Evolutionary conservation across 2,888 invertebrate genomes (phyloP).

Genomic region (Caenorhabditis parvicauda): DNA sequence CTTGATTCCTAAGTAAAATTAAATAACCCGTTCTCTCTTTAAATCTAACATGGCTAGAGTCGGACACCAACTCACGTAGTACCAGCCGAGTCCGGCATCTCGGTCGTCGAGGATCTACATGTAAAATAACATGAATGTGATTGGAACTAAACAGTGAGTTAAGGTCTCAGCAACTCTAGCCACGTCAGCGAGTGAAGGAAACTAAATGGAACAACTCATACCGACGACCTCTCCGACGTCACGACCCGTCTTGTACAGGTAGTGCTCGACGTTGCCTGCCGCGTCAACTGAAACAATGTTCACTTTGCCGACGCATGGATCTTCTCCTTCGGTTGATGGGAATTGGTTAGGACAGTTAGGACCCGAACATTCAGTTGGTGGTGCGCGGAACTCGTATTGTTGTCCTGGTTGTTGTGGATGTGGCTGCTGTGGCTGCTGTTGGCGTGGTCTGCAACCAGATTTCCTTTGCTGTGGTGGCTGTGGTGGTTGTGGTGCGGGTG

Average conservation of each 20-base stretch:
- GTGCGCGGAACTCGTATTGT: constrained; percentile 21
- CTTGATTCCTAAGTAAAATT: too few relatives aligned
- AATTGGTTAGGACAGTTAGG: constrained; percentile 6
- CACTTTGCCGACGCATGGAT: constrained; percentile 33
- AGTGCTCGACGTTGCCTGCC: constrained; percentile 30
- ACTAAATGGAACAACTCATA: constrained; percentile 14
- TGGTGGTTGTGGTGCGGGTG: not conserved
- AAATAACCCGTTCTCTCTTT: too few relatives aligned
- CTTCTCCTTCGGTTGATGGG: constrained; percentile 10
- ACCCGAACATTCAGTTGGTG: constrained; percentile 20
- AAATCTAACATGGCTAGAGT: too few relatives aligned
- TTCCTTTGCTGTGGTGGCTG: constrained; percentile 2
- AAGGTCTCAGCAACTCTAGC: too few relatives aligned
- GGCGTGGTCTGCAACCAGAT: too few relatives aligned
- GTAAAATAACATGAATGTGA: too few relatives aligned
- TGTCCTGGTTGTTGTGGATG: constrained; percentile 3
- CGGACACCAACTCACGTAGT: too few relatives aligned
- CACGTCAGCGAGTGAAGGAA: not conserved
- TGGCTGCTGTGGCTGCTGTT: not conserved
- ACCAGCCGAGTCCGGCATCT: too few relatives aligned
- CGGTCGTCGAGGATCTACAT: too few relatives aligned
- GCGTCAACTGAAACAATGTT: constrained; percentile 41
- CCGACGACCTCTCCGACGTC: constrained; percentile 33
- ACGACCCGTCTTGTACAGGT: constrained; percentile 34
- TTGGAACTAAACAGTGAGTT: too few relatives aligned